phyloP scores from a whole-genome alignment of 2,888 invertebrate genomes.

The Bembecia ichneumoniformis region DNA sequence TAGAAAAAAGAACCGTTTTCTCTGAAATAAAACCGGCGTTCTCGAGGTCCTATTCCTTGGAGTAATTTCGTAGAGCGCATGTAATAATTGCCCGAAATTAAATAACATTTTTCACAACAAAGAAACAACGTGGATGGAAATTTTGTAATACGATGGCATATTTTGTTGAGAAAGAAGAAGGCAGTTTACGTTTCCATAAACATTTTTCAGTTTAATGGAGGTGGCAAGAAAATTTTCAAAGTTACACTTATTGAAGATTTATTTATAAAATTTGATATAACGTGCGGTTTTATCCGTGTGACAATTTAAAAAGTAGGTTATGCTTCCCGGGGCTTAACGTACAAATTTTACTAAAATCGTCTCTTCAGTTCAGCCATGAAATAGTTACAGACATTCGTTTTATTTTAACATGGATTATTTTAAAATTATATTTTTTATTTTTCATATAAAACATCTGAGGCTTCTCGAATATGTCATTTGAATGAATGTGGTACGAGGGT shows the following conservation, averaged over 20 bases:
- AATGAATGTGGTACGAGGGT: conserved; percentile 55
- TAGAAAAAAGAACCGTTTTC: conserved; percentile 43
- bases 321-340: no score
- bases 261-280: no score
- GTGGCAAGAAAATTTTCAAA: no score
- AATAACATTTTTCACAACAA: conserved; percentile 68
- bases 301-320: no score
- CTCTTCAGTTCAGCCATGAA: no score
- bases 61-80: conserved; percentile 68
- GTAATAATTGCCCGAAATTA: conserved; percentile 69
- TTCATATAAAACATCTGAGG: conserved; percentile 12
- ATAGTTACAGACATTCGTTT: no score
- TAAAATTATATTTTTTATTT: no score
- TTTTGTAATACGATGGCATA: conserved; percentile 44
- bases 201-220: conserved; percentile 50
- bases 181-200: conserved; percentile 48
- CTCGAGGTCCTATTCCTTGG: conserved; percentile 57
- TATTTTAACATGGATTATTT: no score
- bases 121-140: conserved; percentile 55
- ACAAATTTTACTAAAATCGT: no score
- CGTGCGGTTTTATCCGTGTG: no score
- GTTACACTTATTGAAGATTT: no score
- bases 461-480: conserved; percentile 64
- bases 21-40: conserved; percentile 51
- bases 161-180: conserved; percentile 37